These are phyloP conservation scores for Scaptomyza caliginosa DNA, from an alignment of 2,888 invertebrate species.

Conservation along the genomic window DNA sequence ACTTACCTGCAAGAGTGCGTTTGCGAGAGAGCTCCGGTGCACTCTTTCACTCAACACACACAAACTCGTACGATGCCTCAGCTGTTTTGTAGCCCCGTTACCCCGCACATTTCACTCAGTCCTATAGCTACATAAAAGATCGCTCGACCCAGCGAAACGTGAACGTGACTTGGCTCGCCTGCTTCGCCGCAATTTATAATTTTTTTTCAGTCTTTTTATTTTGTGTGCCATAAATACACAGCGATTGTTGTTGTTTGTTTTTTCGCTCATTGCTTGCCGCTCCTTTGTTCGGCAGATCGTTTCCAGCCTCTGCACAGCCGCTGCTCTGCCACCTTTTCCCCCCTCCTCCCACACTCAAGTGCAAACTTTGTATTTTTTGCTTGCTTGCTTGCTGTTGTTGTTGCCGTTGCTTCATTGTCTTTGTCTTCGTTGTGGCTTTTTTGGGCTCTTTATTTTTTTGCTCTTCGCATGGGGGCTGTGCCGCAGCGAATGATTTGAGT, in stretches of 20 bases:
- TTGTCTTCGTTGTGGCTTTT: constrained; percentile 36
- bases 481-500: constrained; percentile 31
- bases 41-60: constrained; percentile 1
- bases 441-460: constrained; percentile 11
- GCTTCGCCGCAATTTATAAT: constrained; percentile 35
- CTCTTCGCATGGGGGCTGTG: constrained; percentile 57
- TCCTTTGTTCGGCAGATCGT: constrained; percentile 56
- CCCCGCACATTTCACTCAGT: not conserved
- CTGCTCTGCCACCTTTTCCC: not conserved
- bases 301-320: constrained; percentile 29
- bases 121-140: constrained; percentile 17
- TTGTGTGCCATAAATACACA: constrained; percentile 50
- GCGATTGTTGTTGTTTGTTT: constrained; percentile 25
- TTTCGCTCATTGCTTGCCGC: constrained; percentile 36
- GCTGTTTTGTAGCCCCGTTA: constrained; percentile 32
- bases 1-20: not conserved
- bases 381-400: not conserved
- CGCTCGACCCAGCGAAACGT: constrained; percentile 61
- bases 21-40: not conserved
- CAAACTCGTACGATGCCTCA: constrained; percentile 8
- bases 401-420: constrained; percentile 30
- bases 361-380: constrained; percentile 43
- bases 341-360: constrained; percentile 2
- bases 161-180: constrained; percentile 67
- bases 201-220: constrained; percentile 16